phyloP scores from a whole-genome alignment of 2,797 vertebrate genomes.

The Eurystomus glaucurus region DNA sequence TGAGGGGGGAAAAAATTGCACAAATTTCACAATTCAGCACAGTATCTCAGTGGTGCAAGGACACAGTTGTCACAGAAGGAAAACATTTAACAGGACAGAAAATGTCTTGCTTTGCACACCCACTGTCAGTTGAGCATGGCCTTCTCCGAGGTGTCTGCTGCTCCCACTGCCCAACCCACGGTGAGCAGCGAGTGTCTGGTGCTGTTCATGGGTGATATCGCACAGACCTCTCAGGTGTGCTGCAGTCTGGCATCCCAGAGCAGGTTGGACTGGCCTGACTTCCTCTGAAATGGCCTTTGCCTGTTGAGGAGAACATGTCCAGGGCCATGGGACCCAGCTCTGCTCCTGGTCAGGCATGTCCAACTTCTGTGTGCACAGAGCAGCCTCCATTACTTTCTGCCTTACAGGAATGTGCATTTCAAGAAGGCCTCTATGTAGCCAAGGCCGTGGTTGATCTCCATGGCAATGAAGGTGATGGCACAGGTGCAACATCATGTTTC shows the following conservation, averaged over 20 bases:
- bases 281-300: not conserved
- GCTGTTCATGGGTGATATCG: rapidly evolving
- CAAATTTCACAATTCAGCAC: rapidly evolving
- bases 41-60: rapidly evolving
- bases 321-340: rapidly evolving
- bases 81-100: not conserved
- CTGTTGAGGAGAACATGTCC: too few relatives aligned
- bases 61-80: not conserved
- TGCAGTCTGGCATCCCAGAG: rapidly evolving
- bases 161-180: not conserved
- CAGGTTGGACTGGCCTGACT: rapidly evolving
- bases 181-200: rapidly evolving
- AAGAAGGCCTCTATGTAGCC: not conserved
- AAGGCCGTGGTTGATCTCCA: not conserved
- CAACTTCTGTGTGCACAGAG: not conserved
- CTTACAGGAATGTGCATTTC: not conserved
- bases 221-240: rapidly evolving
- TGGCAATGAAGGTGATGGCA: not conserved
- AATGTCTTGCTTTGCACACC: not conserved
- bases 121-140: rapidly evolving
- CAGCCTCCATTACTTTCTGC: rapidly evolving
- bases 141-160: not conserved
- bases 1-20: rapidly evolving
- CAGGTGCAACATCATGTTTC: not conserved
- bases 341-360: rapidly evolving